Evolutionary conservation across 2,113 vertebrate species (phyloP).

Genomic region (Chrysemys picta): DNA sequence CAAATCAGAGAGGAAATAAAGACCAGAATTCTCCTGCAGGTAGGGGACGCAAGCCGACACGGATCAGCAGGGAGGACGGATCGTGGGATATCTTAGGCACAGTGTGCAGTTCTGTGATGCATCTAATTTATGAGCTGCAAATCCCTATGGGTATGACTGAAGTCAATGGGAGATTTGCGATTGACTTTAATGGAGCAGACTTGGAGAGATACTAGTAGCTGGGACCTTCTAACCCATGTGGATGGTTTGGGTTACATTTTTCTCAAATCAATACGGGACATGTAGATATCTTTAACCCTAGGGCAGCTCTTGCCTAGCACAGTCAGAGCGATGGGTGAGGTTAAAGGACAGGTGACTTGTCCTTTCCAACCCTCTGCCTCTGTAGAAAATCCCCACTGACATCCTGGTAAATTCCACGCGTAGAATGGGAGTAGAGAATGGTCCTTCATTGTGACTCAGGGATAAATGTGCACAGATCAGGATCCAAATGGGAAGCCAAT

Average conservation of each 20-base stretch:
- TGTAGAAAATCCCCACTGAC: neutral
- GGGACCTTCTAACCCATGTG: neutral
- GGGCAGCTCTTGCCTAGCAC: neutral
- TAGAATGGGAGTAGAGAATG: neutral
- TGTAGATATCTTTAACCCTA: neutral
- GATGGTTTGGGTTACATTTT: neutral
- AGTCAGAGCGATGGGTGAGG: neutral
- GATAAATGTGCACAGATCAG: neutral
- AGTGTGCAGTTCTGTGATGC: neutral
- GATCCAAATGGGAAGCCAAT: neutral
- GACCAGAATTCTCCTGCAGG: neutral
- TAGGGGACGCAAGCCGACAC: neutral
- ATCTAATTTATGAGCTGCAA: neutral
- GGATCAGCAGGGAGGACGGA: neutral
- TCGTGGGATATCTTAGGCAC: neutral
- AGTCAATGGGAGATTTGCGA: neutral
- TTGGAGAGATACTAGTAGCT: neutral
- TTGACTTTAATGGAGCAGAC: neutral
- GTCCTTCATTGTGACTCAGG: neutral
- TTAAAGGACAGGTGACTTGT: neutral
- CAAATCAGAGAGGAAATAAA: neutral
- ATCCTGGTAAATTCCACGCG: neutral
- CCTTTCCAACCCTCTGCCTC: neutral
- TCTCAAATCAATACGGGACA: neutral
- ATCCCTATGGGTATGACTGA: neutral